phyloP scores from a whole-genome alignment of 2,888 invertebrate genomes.

The Drepanosiphum platanoidis region DNA sequence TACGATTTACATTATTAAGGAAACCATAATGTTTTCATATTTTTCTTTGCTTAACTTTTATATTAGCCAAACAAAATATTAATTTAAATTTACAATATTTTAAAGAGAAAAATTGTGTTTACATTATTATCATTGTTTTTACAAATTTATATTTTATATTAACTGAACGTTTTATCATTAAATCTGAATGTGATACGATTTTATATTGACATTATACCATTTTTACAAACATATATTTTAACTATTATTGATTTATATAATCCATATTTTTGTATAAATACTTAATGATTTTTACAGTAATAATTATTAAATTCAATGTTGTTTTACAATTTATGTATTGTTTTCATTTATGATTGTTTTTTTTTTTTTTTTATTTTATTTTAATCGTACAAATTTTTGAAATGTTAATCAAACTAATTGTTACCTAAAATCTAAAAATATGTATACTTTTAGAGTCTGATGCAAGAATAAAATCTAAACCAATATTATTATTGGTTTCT shows the following conservation, averaged over 20 bases:
- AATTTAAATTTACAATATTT: conserved; percentile 18
- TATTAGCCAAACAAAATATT: conserved; percentile 10
- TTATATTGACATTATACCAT: conserved; percentile 49
- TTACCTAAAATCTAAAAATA: conserved; percentile 27
- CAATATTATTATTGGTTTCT: not conserved
- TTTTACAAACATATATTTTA: conserved; percentile 45
- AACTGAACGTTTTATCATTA: conserved; percentile 19
- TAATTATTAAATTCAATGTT: conserved; percentile 17
- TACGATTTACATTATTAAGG: conserved; percentile 49
- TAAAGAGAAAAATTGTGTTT: not conserved
- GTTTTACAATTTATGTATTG: conserved; percentile 23
- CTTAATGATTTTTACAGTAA: conserved; percentile 29
- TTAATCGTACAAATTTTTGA: conserved; percentile 45
- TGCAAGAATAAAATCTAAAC: conserved; percentile 8
- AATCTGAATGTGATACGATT: conserved; percentile 47
- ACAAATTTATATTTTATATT: conserved; percentile 53
- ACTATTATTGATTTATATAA: conserved; percentile 12
- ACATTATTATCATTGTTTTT: conserved; percentile 43
- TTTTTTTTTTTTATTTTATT: conserved; percentile 19
- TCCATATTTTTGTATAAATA: conserved; percentile 43
- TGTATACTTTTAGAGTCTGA: conserved; percentile 19
- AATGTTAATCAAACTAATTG: conserved; percentile 47
- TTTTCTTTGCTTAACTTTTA: conserved; percentile 49
- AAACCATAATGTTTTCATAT: conserved; percentile 47
- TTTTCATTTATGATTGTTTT: conserved; percentile 27